Evolutionary conservation across 2,113 vertebrate genomes (phyloP).

Genomic region (Arvicanthis niloticus): DNA sequence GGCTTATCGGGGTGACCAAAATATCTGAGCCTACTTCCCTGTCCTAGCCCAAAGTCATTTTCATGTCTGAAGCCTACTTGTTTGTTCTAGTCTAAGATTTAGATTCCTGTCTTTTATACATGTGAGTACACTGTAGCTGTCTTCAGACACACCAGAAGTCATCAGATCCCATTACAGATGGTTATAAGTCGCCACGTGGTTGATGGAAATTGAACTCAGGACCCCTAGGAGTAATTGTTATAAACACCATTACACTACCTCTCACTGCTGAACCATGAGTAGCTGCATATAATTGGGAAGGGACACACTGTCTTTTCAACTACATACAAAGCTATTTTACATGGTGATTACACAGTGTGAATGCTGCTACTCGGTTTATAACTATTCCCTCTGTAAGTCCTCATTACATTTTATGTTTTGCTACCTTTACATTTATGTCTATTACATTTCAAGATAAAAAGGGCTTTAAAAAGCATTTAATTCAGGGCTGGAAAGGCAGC

Average conservation of each 20-base stretch:
- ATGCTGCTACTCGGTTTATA: background rate
- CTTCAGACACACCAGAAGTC: too few relatives aligned
- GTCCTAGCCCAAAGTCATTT: too few relatives aligned
- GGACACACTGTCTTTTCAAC: background rate
- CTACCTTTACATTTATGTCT: background rate
- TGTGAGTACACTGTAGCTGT: too few relatives aligned
- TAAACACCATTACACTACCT: background rate
- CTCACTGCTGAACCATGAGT: background rate
- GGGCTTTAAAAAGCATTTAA: background rate
- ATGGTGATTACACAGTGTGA: background rate
- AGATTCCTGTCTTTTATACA: too few relatives aligned
- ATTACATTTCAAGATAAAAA: slow-evolving; percentile 20
- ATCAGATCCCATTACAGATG: too few relatives aligned
- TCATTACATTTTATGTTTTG: background rate
- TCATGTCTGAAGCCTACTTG: too few relatives aligned
- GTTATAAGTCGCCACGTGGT: too few relatives aligned
- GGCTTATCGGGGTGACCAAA: too few relatives aligned
- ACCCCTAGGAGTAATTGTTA: background rate
- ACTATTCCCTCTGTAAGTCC: background rate
- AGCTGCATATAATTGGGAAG: background rate
- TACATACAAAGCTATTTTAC: background rate
- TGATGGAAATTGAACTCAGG: too few relatives aligned
- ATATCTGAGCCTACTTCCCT: too few relatives aligned
- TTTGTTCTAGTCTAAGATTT: too few relatives aligned
- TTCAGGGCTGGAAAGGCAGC: background rate